Base-by-base conservation (phyloP, 2,888 invertebrate species). In the Trypoxylon attenuatum region DNA sequence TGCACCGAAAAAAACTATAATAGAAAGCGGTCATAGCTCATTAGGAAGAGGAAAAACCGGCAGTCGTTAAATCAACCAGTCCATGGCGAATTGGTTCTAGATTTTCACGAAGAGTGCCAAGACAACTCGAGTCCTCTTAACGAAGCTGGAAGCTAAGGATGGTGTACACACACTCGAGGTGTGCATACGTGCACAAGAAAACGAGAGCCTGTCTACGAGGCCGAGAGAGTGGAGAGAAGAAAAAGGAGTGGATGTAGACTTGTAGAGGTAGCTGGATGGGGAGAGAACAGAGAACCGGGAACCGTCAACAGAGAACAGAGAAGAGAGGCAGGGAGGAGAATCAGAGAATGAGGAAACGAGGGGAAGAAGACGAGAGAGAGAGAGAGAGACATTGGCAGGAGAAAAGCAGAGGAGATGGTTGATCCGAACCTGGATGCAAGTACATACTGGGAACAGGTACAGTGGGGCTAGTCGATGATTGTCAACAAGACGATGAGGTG, bases 111-210 rank as follows among this genome's bases (percentile, higher is more conserved):
- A 58, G 62, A 60, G 69, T 53, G 43, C 59, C 68, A 73, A 65
- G 68, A 73, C 63, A 47, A 65, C 67, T 70, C 68, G 73, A 73
- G 68, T 51, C 71, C 74, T 71, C 71, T 74, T 73, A 74, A 73
- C 68, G 74, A 73, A 66, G 73, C 58, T 68, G 69, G 71, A 57
- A 57, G 63, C 57, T 69, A 61, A 66, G 68, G 63, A 69, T 52
- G 46, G 64, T 64, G 57, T 53, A 39, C 52, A 60, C 60, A 60
- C 45, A 54, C 69, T 59, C 53, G 45, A 60, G 55, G 25, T 54
- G 47, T 50, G 38, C 60, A 56, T 58, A 58, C 66, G 13, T 33
- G 59, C 69, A 60, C 52, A 63, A 64, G 64, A 67, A 73, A 73
- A 73, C 69, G 73, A 73, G 73, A 73, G 67, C 69, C 71, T 64